These are phyloP conservation scores for Phyto melanocephala DNA, from an alignment of 2,888 invertebrate genomes.

Conservation along the genomic window DNA sequence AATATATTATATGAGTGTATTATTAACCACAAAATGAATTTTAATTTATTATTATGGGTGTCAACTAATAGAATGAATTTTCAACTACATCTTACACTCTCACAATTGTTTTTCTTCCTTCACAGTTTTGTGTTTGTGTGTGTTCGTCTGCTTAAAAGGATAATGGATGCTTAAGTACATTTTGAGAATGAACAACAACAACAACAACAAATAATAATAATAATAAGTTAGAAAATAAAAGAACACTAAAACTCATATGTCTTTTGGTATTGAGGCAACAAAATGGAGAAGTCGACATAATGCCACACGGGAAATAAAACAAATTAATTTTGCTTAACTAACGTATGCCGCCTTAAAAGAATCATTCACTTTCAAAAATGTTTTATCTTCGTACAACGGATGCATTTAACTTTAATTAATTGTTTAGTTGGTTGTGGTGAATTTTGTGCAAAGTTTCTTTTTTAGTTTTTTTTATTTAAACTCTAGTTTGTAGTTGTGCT, in stretches of 20 bases:
- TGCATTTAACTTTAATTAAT: conserved; percentile 59
- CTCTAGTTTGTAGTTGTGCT: neutral
- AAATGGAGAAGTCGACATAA: conserved; percentile 62
- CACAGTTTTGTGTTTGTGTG: conserved; percentile 1
- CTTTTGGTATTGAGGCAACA: conserved; percentile 52
- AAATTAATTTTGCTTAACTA: conserved; percentile 64
- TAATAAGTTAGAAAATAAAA: conserved; percentile 7
- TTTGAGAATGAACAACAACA: conserved; percentile 42
- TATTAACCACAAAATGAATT: conserved; percentile 58
- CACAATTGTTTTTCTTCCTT: conserved; percentile 7
- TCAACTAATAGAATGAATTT: conserved; percentile 59
- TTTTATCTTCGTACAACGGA: conserved; percentile 24
- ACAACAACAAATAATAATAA: too few species aligned
- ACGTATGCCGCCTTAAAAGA: conserved; percentile 64
- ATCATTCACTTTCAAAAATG: conserved; percentile 23
- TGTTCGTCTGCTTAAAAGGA: conserved; percentile 61
- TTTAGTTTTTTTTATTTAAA: neutral
- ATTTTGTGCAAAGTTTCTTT: conserved; percentile 32
- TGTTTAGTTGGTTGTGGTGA: conserved; percentile 48
- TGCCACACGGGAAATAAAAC: conserved; percentile 68
- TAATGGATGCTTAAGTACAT: conserved; percentile 66
- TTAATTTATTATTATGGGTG: conserved; percentile 63
- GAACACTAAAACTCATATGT: conserved; percentile 41
- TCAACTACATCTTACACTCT: conserved; percentile 17
- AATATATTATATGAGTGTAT: too few species aligned